Conservation (phyloP, 2,888 invertebrate genomes). For the Idaea biselata region DNA sequence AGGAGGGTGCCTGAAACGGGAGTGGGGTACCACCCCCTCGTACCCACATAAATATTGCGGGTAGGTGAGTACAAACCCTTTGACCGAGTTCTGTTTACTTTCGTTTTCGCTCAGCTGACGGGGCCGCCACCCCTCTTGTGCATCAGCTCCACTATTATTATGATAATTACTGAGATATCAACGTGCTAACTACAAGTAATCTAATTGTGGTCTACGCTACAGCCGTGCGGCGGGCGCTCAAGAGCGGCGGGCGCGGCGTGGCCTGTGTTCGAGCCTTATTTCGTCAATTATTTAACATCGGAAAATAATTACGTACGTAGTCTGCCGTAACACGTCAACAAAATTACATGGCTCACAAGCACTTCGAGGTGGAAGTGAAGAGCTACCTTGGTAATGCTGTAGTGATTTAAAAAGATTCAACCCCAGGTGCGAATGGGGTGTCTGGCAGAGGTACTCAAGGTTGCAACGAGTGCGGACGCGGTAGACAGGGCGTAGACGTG, state of each 20-base stretch:
- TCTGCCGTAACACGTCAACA: background rate
- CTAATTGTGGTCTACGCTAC: slow-evolving; percentile 39
- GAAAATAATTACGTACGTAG: background rate
- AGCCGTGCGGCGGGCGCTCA: slow-evolving; percentile 17
- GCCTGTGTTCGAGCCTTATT: background rate
- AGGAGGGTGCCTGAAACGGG: slow-evolving; percentile 74
- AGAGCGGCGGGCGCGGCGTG: background rate
- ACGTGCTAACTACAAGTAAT: slow-evolving; percentile 46
- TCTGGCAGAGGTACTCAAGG: slow-evolving; percentile 68
- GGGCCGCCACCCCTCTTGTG: slow-evolving; percentile 66
- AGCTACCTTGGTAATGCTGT: slow-evolving; percentile 6
- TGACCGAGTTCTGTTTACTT: slow-evolving; percentile 82
- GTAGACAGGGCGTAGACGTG: slow-evolving; percentile 80
- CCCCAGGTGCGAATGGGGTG: slow-evolving; percentile 35
- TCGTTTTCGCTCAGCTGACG: slow-evolving; percentile 82
- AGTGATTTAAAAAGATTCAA: slow-evolving; percentile 14
- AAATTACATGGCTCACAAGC: background rate
- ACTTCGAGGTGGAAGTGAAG: background rate
- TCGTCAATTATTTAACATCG: background rate
- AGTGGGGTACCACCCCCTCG: slow-evolving; percentile 64
- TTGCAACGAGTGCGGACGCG: slow-evolving; percentile 76
- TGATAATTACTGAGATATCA: slow-evolving; percentile 76
- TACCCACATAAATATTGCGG: slow-evolving; percentile 81
- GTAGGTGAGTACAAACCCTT: slow-evolving; percentile 81
- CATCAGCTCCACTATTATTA: slow-evolving; percentile 73